Evolutionary conservation across 2,113 vertebrate species (phyloP).

Genomic region (Ahaetulla prasina): DNA sequence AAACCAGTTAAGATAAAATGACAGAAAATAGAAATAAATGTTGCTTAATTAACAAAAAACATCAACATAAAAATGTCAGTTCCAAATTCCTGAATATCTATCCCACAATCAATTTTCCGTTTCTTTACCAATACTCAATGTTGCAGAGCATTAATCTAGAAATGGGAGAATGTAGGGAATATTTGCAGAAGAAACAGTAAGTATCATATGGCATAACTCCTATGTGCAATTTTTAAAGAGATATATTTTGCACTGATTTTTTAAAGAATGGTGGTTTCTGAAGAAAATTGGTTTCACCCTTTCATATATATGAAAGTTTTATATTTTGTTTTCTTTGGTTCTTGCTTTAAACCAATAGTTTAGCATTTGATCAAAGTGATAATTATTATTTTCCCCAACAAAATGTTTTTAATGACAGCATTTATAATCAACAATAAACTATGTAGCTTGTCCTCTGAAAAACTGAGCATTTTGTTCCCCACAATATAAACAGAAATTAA

Average conservation of each 20-base stretch:
- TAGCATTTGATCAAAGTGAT: background rate
- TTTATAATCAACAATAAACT: background rate
- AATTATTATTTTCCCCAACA: background rate
- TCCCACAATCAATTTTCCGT: background rate
- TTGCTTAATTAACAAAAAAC: background rate
- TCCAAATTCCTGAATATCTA: background rate
- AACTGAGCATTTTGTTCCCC: background rate
- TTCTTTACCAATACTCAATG: background rate
- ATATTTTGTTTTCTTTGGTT: background rate
- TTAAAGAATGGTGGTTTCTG: background rate
- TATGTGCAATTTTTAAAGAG: background rate
- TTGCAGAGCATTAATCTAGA: background rate
- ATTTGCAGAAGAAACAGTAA: background rate
- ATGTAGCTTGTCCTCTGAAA: background rate
- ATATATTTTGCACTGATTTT: background rate
- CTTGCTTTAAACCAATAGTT: background rate
- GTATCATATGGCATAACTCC: background rate
- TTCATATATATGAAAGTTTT: background rate
- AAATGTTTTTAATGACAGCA: background rate
- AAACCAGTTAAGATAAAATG: background rate
- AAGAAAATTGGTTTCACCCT: background rate
- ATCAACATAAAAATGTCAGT: background rate
- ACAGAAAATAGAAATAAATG: background rate
- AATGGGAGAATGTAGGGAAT: background rate
- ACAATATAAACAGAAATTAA: background rate